Conservation (phyloP, 64 coral and sea anemone genomes). For the Exaiptasia diaphana region DNA sequence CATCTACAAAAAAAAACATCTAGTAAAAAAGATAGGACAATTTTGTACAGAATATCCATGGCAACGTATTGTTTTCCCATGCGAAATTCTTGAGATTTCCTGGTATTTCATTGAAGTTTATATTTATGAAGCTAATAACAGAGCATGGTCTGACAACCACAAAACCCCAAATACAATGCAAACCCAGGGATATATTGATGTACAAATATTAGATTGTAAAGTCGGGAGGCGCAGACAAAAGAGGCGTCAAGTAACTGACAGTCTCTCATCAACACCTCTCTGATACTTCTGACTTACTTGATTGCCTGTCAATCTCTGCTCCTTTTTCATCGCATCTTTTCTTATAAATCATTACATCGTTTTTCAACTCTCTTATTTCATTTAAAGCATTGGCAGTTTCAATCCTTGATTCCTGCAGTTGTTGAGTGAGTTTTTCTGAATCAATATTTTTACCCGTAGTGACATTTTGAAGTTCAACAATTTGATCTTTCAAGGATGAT, state of each 20-base stretch:
- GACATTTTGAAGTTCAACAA: constrained; percentile 47
- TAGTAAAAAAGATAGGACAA: too few species aligned
- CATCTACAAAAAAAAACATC: too few species aligned
- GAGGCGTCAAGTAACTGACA: not conserved
- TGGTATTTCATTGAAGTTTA: too few species aligned
- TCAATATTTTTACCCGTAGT: constrained; percentile 27
- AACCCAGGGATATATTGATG: too few species aligned
- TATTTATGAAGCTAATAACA: too few species aligned
- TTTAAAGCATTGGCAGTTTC: constrained; percentile 47
- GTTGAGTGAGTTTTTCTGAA: constrained; percentile 17
- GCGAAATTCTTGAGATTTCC: too few species aligned
- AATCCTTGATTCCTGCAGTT: constrained; percentile 54
- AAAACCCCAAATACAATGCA: too few species aligned
- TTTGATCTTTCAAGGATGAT: constrained; percentile 44
- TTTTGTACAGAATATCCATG: too few species aligned
- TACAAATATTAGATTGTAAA: too few species aligned
- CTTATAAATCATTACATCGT: constrained; percentile 53
- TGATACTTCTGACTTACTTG: constrained; percentile 48
- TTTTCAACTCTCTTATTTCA: constrained; percentile 64
- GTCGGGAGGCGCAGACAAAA: too few species aligned
- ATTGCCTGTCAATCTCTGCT: constrained; percentile 72
- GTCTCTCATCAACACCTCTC: not conserved
- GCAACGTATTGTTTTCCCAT: too few species aligned
- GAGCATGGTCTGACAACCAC: too few species aligned
- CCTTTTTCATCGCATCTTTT: constrained; percentile 69